Conservation (phyloP, 1,140 invertebrate genomes). For the Zaprionus tsacasi region DNA sequence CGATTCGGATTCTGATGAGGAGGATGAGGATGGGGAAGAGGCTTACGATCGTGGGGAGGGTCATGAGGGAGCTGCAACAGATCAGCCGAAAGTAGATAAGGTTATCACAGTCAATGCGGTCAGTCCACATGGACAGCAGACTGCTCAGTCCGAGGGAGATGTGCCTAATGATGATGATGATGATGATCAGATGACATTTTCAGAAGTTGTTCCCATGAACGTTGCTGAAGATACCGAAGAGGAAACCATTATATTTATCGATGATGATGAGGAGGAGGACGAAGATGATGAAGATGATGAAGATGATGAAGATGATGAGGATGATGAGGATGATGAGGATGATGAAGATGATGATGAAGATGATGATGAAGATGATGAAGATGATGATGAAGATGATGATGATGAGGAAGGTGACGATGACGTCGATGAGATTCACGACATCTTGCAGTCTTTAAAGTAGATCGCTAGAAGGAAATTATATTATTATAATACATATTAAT, state of each 20-base stretch:
- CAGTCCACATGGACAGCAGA: background rate
- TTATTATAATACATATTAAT: too few species aligned
- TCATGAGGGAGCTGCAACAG: too few species aligned
- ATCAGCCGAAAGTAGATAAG: too few species aligned
- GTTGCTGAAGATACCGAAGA: too few species aligned
- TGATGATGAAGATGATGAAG: slow-evolving; percentile 5
- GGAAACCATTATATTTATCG: background rate
- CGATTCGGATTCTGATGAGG: slow-evolving; percentile 8
- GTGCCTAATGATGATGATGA: background rate
- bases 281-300: background rate
- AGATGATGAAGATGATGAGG: background rate
- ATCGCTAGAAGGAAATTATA: background rate
- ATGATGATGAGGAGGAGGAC: slow-evolving; percentile 1
- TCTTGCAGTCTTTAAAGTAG: background rate
- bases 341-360: background rate
- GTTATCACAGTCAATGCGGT: background rate
- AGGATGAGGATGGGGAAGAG: background rate
- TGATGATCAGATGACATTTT: too few species aligned
- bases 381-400: slow-evolving; percentile 6
- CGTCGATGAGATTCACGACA: background rate
- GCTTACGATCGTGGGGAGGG: background rate
- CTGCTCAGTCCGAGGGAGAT: background rate
- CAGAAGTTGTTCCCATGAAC: background rate
- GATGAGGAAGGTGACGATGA: slow-evolving; percentile 4
- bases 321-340: background rate